phyloP scores from a whole-genome alignment of 2,797 vertebrate species.

The Acrossocheilus wenchowensis region DNA sequence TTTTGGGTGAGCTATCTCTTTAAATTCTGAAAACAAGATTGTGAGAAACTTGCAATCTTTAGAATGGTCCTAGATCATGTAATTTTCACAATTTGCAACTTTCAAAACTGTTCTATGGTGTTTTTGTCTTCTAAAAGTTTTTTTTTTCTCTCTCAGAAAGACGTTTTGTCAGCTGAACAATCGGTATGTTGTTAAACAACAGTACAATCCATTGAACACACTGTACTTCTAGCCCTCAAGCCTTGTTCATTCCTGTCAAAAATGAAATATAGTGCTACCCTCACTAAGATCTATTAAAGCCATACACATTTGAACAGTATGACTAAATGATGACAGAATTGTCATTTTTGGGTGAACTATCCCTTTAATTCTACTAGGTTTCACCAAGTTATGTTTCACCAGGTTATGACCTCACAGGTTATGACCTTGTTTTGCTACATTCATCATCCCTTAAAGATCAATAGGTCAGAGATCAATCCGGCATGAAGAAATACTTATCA shows the following conservation, averaged over 20 bases:
- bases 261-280: too few species aligned
- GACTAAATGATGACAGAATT: neutral
- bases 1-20: neutral
- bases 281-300: neutral
- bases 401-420: neutral
- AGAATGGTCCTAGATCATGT: neutral
- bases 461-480: neutral
- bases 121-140: neutral
- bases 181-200: neutral
- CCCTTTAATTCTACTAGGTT: slow-evolving; percentile 4
- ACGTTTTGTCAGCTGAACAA: neutral
- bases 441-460: slow-evolving; percentile 5
- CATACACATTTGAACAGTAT: neutral
- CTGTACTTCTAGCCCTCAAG: too few species aligned
- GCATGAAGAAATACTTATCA: slow-evolving; percentile 2
- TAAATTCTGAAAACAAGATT: neutral
- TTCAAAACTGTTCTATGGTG: neutral
- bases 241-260: too few species aligned
- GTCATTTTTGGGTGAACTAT: slow-evolving; percentile 30
- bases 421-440: neutral
- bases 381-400: slow-evolving; percentile 7
- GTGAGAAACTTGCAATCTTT: neutral
- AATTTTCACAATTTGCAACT: neutral
- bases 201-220: neutral
- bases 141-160: neutral